A percentile compares a stretch with the other conserved stretches of the same genome.
Conservation (phyloP, 2,888 invertebrate species). For the Beris chalybata region DNA sequence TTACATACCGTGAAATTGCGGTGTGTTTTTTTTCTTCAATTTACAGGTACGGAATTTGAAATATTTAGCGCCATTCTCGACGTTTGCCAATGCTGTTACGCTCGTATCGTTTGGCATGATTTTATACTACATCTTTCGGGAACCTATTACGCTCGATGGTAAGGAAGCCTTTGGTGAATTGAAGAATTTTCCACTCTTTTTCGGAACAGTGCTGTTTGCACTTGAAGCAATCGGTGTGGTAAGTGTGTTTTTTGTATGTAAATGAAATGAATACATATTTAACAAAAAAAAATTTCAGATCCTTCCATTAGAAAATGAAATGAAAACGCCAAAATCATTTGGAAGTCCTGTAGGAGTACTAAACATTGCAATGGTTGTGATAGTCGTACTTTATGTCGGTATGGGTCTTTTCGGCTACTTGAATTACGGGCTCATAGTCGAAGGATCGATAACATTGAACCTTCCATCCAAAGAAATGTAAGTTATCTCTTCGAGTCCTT, state of each 20-base stretch:
- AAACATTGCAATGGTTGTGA: conserved; percentile 80
- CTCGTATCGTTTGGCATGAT: conserved; percentile 82
- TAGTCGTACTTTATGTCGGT: conserved; percentile 80
- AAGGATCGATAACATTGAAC: conserved; percentile 86
- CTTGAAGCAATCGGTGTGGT: conserved; percentile 93
- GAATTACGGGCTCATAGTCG: conserved; percentile 71
- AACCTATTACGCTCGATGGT: conserved; percentile 66
- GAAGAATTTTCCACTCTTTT: conserved; percentile 82
- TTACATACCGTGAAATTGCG: conserved; percentile 46
- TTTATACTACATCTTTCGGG: conserved; percentile 80
- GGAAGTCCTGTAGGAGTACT: conserved; percentile 80
- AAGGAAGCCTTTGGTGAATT: conserved; percentile 67
- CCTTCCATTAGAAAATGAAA: conserved; percentile 90
- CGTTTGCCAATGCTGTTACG: conserved; percentile 84
- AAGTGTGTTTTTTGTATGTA: conserved; percentile 51
- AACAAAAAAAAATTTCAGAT: conserved; percentile 63
- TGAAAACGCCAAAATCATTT: conserved; percentile 84
- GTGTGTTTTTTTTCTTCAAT: background rate
- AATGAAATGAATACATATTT: background rate
- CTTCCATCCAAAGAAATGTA: conserved; percentile 70
- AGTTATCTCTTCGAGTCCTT: conserved; percentile 50
- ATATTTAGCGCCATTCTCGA: conserved; percentile 85
- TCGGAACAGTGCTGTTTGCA: conserved; percentile 94
- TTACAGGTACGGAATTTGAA: conserved; percentile 69
- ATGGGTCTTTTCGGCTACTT: conserved; percentile 92